These are phyloP conservation scores for Aethes cnicana DNA, from an alignment of 2,888 invertebrate genomes.

Conservation along the genomic window DNA sequence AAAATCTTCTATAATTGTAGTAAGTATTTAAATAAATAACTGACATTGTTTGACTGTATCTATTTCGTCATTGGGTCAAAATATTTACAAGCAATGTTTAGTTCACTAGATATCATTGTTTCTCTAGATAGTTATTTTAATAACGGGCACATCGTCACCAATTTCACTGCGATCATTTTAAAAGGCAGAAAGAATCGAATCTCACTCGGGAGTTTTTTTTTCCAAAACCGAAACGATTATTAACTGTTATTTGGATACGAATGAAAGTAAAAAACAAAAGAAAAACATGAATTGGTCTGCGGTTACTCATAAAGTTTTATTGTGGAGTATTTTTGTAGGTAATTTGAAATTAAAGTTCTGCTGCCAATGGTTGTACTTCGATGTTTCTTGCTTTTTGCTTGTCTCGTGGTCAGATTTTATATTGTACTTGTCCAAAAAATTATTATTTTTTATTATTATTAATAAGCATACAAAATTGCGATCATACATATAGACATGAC, in stretches of 20 bases:
- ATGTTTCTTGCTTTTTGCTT: no score
- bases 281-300: slow-evolving; percentile 59
- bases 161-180: slow-evolving; percentile 30
- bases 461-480: no score
- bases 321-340: slow-evolving; percentile 50
- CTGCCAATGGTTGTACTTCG: slow-evolving; percentile 19
- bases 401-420: no score
- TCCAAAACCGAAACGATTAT: slow-evolving; percentile 31
- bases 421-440: neutral
- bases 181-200: slow-evolving; percentile 41
- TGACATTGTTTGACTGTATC: no score
- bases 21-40: no score
- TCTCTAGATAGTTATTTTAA: neutral
- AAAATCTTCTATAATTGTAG: no score
- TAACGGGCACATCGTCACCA: neutral
- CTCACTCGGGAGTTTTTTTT: slow-evolving; percentile 16
- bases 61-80: no score
- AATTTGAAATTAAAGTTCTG: slow-evolving; percentile 33
- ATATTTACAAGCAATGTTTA: no score
- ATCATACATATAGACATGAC: no score
- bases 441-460: slow-evolving; percentile 27
- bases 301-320: slow-evolving; percentile 53
- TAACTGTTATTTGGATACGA: slow-evolving; percentile 45
- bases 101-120: no score
- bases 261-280: slow-evolving; percentile 52